phyloP scores from a whole-genome alignment of 1,140 invertebrate genomes.

The Manduca sexta region DNA sequence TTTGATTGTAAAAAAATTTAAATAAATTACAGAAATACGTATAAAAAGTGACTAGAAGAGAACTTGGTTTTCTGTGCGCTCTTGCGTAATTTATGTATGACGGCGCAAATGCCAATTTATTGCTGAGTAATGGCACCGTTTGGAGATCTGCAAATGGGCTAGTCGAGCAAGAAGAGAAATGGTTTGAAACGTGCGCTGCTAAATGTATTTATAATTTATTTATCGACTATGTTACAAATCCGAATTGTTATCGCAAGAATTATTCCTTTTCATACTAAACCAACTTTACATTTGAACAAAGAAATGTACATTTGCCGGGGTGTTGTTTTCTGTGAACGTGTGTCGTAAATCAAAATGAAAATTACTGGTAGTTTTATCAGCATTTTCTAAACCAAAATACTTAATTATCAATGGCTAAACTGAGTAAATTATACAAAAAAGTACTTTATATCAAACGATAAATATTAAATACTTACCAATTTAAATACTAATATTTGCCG shows the following conservation, averaged over 20 bases:
- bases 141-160: constrained; percentile 70
- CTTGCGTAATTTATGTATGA: constrained; percentile 70
- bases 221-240: constrained; percentile 58
- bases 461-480: too few species aligned
- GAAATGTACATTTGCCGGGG: constrained; percentile 11
- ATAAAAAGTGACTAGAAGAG: constrained; percentile 59
- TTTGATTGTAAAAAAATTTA: too few species aligned
- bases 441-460: too few species aligned
- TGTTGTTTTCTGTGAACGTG: too few species aligned
- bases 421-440: too few species aligned
- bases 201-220: constrained; percentile 72
- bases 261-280: constrained; percentile 23
- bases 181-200: constrained; percentile 54
- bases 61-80: constrained; percentile 63
- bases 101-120: constrained; percentile 72
- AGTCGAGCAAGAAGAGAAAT: constrained; percentile 68
- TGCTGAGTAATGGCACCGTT: constrained; percentile 71
- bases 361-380: too few species aligned
- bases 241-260: constrained; percentile 50
- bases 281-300: constrained; percentile 21
- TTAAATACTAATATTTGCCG: too few species aligned
- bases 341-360: too few species aligned
- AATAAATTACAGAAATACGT: constrained; percentile 14
- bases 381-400: too few species aligned
- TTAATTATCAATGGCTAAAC: too few species aligned